Evolutionary conservation across 2,797 vertebrate species (phyloP).

Genomic region (Anisognathus igniventris): DNA sequence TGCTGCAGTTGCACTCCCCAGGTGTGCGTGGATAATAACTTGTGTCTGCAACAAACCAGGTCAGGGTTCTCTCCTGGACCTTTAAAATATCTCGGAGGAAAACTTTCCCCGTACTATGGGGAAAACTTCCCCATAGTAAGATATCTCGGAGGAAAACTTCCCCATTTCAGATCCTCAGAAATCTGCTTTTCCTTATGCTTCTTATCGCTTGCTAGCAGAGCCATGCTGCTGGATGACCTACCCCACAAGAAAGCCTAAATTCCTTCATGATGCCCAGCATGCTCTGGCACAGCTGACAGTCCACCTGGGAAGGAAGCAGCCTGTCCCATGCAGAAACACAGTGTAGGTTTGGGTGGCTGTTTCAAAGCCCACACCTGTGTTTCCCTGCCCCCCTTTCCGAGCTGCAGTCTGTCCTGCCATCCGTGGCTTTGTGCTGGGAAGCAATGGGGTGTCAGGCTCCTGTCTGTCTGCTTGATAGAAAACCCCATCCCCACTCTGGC

Average conservation of each 20-base stretch:
- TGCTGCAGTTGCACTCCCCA: background rate
- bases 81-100: background rate
- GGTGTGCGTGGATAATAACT: background rate
- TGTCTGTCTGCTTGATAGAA: background rate
- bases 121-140: background rate
- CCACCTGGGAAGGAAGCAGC: background rate
- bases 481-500: background rate
- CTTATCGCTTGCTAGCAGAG: background rate
- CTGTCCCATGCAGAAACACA: background rate
- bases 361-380: background rate
- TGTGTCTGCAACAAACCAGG: background rate
- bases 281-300: background rate
- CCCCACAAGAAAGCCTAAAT: background rate
- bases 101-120: too few relatives aligned
- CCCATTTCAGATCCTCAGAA: background rate
- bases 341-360: background rate
- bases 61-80: background rate
- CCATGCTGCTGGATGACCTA: background rate
- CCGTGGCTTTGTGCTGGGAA: background rate
- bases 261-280: background rate
- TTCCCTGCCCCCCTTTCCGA: rapidly evolving
- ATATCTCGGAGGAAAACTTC: background rate
- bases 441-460: background rate
- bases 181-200: background rate
- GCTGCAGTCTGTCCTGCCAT: background rate